Percentiles rank a stretch among this genome's conserved stretches.
These are phyloP conservation scores for Spodoptera exigua DNA, from an alignment of 2,888 invertebrate genomes.

Conservation along the genomic window DNA sequence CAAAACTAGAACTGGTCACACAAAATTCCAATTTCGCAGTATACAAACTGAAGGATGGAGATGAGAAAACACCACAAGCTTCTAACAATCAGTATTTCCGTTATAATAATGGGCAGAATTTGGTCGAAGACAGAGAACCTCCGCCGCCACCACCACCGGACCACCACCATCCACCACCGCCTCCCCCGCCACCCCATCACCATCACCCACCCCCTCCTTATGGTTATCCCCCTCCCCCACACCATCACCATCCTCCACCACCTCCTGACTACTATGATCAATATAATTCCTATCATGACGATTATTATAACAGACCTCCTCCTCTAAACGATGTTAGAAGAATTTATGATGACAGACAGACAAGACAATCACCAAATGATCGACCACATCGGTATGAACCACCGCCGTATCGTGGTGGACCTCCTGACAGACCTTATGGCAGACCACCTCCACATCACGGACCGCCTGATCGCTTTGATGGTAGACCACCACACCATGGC, in stretches of 20 bases:
- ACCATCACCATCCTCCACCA: constrained; percentile 36
- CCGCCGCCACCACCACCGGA: constrained; percentile 13
- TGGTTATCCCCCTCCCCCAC: constrained; percentile 28
- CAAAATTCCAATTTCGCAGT: constrained; percentile 24
- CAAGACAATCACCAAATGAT: constrained; percentile 36
- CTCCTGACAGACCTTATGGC: constrained; percentile 6
- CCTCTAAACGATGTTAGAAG: constrained; percentile 5
- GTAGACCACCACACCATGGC: constrained; percentile 23
- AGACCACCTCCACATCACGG: constrained; percentile 22
- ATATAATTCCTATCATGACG: constrained; percentile 6
- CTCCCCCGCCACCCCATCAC: neutral
- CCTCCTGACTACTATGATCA: constrained; percentile 32
- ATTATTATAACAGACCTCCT: constrained; percentile 21
- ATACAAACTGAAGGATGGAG: constrained; percentile 25
- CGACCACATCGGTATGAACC: constrained; percentile 32
- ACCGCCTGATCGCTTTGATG: constrained; percentile 25
- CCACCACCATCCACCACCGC: neutral
- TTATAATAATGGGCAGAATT: constrained; percentile 11
- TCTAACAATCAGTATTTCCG: constrained; percentile 19
- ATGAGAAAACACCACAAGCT: neutral
- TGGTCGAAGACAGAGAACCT: neutral
- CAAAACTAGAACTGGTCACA: constrained; percentile 32
- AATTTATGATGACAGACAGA: constrained; percentile 38
- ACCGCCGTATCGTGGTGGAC: constrained; percentile 1
- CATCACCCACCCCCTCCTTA: constrained; percentile 14